Evolutionary conservation across 2,797 vertebrate genomes (phyloP), one percentile per base, ranked within the genome.

Genomic region (Syngnathus acus): DNA sequence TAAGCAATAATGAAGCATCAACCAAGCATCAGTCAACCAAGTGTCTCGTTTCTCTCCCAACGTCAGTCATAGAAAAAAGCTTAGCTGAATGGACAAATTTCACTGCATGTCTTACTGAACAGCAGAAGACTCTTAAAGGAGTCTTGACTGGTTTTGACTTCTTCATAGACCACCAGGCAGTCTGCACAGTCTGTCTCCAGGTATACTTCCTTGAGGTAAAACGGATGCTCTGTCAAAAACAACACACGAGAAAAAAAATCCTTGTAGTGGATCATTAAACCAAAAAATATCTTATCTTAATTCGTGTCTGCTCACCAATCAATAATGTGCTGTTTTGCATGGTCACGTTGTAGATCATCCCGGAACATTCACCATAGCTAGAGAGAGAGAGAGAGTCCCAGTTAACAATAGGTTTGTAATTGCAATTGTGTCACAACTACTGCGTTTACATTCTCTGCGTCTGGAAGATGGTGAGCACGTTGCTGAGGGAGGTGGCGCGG

Each of bases 301-400:
- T 9, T 65, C 9, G 9, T 69, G 50, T 39, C 54, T 3, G 77
- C 84, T 80, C 55, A 89, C 88, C 86, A 42, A 88, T 86, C 7
- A 75, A 1, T 72, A 88, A 61, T 0, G 63, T 72, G 76, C 76
- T 85, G 77, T 87, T 80, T 74, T 87, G 82, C 79, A 89, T 86
- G 21, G 65, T 82, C 66, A 84, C 80, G 3, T 84, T 72, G 60
- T 78, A 88, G 0, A 0, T 51, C 4, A 83, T 9, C 43, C 79
- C 83, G 2, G 78, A 81, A 62, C 88, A 89, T 1, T 59, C 0
- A 0, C 64, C 70, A 1, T 48, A 64, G 66, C 88, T 89, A 69
- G 53, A 16, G 58, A 37, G 64, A 65, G 2, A 40, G 53, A 55
- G 32, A 1, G 38, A 23, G 9, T 16, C 17, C 23, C 21, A 26